Conservation (phyloP, 2,888 invertebrate genomes). For the Dioctria rufipes region DNA sequence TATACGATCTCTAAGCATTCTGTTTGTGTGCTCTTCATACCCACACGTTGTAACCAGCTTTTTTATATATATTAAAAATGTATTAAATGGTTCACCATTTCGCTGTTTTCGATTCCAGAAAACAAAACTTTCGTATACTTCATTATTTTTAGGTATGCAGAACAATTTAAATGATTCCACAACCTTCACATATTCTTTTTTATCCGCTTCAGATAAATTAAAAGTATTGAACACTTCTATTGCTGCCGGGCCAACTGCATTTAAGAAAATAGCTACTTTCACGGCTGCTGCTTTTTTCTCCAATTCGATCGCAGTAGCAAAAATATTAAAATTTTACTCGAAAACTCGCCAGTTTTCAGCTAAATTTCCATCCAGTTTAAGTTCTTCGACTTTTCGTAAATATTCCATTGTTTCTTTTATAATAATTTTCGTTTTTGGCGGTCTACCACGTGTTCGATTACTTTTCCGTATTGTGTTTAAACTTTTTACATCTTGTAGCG, state of each 20-base stretch:
- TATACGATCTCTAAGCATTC: too few species aligned
- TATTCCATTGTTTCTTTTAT: too few species aligned
- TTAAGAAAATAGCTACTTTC: conserved; percentile 58
- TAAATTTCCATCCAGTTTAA: conserved; percentile 57
- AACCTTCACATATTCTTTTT: conserved; percentile 25
- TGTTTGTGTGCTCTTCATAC: conserved; percentile 50
- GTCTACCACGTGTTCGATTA: conserved; percentile 37
- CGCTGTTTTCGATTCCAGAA: conserved; percentile 55
- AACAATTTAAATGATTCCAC: conserved; percentile 60
- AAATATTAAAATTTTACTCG: conserved; percentile 54
- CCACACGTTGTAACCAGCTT: conserved; percentile 57
- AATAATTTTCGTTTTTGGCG: conserved; percentile 52
- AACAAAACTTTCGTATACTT: conserved; percentile 56
- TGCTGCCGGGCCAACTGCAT: conserved; percentile 45
- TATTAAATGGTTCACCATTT: conserved; percentile 59
- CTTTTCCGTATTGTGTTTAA: neutral
- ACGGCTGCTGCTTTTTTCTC: conserved; percentile 55
- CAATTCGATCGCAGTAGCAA: conserved; percentile 61
- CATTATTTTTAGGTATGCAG: conserved; percentile 57
- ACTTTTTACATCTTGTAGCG: neutral
- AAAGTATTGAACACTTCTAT: conserved; percentile 46
- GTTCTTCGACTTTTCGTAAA: too few species aligned
- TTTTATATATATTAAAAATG: conserved; percentile 60
- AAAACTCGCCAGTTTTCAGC: conserved; percentile 61
- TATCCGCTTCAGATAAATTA: conserved; percentile 55